These are phyloP conservation scores for Xestia sexstrigata DNA, from an alignment of 2,888 invertebrate species.

Conservation along the genomic window DNA sequence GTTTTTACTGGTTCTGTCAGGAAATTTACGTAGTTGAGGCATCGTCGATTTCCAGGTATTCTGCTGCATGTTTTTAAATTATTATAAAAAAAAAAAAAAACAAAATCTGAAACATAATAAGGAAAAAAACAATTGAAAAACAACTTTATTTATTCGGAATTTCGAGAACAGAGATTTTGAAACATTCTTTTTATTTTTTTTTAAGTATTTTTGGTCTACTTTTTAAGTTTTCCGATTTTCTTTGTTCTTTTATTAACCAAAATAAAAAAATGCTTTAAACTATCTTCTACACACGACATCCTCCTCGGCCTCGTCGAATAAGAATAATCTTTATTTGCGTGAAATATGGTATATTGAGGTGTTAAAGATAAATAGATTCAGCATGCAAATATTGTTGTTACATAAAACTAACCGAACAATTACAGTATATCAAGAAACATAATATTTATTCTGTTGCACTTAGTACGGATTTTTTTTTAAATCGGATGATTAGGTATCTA, in stretches of 20 bases:
- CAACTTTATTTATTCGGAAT: background rate
- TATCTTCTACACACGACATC: too few species aligned
- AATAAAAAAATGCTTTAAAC: too few species aligned
- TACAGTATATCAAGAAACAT: too few species aligned
- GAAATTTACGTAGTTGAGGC: background rate
- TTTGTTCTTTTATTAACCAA: background rate
- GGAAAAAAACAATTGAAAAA: background rate
- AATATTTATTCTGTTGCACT: too few species aligned
- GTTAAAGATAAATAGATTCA: too few species aligned
- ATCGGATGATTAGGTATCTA: background rate
- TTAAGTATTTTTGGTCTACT: background rate
- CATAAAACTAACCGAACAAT: too few species aligned
- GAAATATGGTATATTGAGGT: too few species aligned
- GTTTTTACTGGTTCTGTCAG: conserved; percentile 12
- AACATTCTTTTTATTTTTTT: background rate
- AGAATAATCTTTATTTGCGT: too few species aligned
- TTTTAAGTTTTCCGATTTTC: background rate
- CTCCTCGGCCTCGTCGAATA: too few species aligned
- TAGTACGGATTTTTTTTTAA: background rate
- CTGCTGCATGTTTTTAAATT: background rate
- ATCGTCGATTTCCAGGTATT: background rate
- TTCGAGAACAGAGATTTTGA: background rate
- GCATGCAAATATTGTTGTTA: too few species aligned
- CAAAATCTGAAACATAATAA: background rate
- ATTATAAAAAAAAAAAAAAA: background rate